Conservation (phyloP, 2,888 invertebrate species). For the Volucella inflata region DNA sequence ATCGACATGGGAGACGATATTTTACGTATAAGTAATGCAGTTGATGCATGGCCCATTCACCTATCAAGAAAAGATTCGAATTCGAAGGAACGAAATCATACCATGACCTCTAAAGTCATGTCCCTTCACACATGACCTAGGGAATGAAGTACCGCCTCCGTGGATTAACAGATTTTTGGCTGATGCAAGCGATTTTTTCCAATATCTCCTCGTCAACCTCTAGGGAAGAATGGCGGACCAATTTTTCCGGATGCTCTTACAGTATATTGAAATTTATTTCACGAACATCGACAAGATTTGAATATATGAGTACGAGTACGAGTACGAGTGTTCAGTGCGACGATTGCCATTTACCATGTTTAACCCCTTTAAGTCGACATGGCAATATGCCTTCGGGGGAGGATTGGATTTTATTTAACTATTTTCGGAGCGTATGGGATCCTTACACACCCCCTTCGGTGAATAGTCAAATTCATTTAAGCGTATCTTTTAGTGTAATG, state of each 20-base stretch:
- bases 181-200: background rate
- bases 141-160: background rate
- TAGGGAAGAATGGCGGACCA: background rate
- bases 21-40: too few relatives aligned
- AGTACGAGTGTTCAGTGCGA: background rate
- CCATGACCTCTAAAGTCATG: background rate
- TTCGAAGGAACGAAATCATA: too few relatives aligned
- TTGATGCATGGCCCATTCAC: too few relatives aligned
- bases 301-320: conserved; percentile 31
- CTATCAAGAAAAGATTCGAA: too few relatives aligned
- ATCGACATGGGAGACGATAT: conserved; percentile 24
- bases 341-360: conserved; percentile 2
- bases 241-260: too few relatives aligned
- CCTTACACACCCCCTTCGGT: background rate
- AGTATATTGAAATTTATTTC: conserved; percentile 22
- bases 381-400: conserved; percentile 6
- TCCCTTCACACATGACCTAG: background rate
- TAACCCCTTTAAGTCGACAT: conserved; percentile 8
- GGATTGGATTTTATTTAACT: conserved; percentile 18
- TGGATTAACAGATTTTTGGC: background rate
- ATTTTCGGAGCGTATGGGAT: background rate
- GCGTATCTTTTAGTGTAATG: conserved; percentile 20
- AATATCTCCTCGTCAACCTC: background rate
- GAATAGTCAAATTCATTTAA: conserved; percentile 17
- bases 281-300: conserved; percentile 10